Base-by-base conservation (phyloP, 2,113 vertebrate species). In the Myotis lucifugus region DNA sequence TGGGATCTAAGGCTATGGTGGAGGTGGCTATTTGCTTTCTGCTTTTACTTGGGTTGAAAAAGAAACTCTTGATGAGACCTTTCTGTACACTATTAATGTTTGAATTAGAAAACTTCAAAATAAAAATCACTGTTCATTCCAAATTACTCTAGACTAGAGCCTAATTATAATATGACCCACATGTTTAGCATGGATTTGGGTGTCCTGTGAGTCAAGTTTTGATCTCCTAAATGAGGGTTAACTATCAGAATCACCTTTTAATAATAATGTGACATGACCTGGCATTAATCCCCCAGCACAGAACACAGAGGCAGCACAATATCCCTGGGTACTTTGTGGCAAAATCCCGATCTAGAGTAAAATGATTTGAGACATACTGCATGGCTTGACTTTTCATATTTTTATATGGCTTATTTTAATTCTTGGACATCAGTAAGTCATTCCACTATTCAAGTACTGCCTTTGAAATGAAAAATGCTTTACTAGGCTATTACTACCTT, bases 401-500 rank as follows among this genome's bases (percentile, higher is more conserved):
- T 95, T 95, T 83, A 88, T 85, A 66, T 1, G 27, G 61, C 76
- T 85, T 90, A 78, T 93, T 94, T 96, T 77, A 94, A 88, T 94
- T 92, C 73, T 48, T 92, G 76, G 61, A 56, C 83, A 81, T 74
- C 69, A 88, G 76, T 88, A 93, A 95, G 85, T 92, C 81, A 85
- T 81, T 73, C 59, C 37, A 40, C 34, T 56, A 32, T 93, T 79
- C 32, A 95, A 89, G 87, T 91, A 84, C 48, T 94, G 76, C 48
- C 77, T 94, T 90, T 85, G 72, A 70, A 94, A 93, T 21, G 34
- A 90, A 94, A 92, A 94, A 91, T 91, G 61, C 67, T 96, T 94
- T 93, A 59, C 42, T 82, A 77, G n/a, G 84, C 81, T 79, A 93
- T 92, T 91, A 91, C 46, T 90, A 85, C 64, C 17, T 88, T 92